These are phyloP conservation scores for Argyresthia albistria DNA, from an alignment of 2,888 invertebrate species.

Conservation along the genomic window DNA sequence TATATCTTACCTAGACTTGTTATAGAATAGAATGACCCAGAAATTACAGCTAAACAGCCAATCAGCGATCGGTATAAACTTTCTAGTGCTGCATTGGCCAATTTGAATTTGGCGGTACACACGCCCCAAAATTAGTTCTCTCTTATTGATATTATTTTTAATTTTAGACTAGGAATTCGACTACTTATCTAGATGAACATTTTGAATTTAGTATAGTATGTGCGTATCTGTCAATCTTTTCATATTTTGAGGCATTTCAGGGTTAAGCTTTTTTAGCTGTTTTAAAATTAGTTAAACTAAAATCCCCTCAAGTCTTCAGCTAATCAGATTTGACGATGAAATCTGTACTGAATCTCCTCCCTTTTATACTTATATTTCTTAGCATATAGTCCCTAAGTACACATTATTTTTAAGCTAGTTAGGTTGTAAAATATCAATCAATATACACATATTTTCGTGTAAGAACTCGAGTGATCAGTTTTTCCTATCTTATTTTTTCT, in stretches of 20 bases:
- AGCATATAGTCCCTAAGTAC: slow-evolving; percentile 38
- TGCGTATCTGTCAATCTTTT: neutral
- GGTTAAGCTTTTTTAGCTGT: slow-evolving; percentile 62
- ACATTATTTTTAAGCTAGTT: slow-evolving; percentile 29
- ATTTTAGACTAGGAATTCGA: slow-evolving; percentile 2
- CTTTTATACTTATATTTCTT: slow-evolving; percentile 1
- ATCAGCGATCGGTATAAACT: slow-evolving; percentile 25
- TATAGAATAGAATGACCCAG: no score
- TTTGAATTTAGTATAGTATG: neutral
- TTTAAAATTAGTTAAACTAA: slow-evolving; percentile 60
- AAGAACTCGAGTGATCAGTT: slow-evolving; percentile 33
- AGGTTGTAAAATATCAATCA: slow-evolving; percentile 47
- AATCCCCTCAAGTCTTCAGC: slow-evolving; percentile 22
- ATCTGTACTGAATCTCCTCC: slow-evolving; percentile 26
- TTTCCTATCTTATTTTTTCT: slow-evolving; percentile 28
- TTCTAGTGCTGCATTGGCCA: slow-evolving; percentile 35
- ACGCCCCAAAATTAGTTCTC: slow-evolving; percentile 31
- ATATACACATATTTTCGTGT: slow-evolving; percentile 33
- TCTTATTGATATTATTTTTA: neutral
- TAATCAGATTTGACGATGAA: slow-evolving; percentile 3
- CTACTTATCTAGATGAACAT: slow-evolving; percentile 2
- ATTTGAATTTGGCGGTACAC: slow-evolving; percentile 21
- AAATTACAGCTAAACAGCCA: slow-evolving; percentile 14
- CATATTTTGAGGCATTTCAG: slow-evolving; percentile 24
- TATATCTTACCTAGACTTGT: no score